Conservation (phyloP, 2,888 invertebrate species). For the Cosmopolites sordidus region DNA sequence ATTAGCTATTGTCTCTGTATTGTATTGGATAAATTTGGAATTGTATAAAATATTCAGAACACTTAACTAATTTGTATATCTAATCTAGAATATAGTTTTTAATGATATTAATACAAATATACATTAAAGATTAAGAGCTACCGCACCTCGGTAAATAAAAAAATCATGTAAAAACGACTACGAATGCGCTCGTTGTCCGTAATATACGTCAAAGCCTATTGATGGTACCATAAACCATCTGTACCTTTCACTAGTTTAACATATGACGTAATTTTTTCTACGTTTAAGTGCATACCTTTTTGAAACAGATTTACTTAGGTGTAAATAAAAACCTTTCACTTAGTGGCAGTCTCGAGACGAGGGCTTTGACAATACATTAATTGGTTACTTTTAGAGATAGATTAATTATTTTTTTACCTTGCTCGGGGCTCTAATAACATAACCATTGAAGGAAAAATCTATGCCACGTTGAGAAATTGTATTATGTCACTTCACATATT, state of each 20-base stretch:
- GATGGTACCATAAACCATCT: slow-evolving; percentile 25
- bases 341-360: slow-evolving; percentile 10
- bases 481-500: not conserved
- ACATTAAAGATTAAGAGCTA: no score
- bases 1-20: no score
- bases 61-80: no score
- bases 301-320: not conserved
- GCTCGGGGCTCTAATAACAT: not conserved
- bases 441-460: not conserved
- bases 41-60: no score
- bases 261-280: slow-evolving; percentile 20
- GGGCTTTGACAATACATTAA: slow-evolving; percentile 4
- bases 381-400: slow-evolving; percentile 4
- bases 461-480: not conserved
- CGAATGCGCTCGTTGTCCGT: slow-evolving; percentile 16
- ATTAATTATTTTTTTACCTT: slow-evolving; percentile 1
- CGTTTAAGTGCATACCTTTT: not conserved
- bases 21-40: no score
- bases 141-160: no score
- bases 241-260: slow-evolving; percentile 24
- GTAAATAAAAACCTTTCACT: slow-evolving; percentile 18
- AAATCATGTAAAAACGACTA: slow-evolving; percentile 14
- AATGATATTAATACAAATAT: no score
- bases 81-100: no score
- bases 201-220: slow-evolving; percentile 16